Evolutionary conservation across 2,888 invertebrate species (phyloP).

Genomic region (Colostygia pectinataria): DNA sequence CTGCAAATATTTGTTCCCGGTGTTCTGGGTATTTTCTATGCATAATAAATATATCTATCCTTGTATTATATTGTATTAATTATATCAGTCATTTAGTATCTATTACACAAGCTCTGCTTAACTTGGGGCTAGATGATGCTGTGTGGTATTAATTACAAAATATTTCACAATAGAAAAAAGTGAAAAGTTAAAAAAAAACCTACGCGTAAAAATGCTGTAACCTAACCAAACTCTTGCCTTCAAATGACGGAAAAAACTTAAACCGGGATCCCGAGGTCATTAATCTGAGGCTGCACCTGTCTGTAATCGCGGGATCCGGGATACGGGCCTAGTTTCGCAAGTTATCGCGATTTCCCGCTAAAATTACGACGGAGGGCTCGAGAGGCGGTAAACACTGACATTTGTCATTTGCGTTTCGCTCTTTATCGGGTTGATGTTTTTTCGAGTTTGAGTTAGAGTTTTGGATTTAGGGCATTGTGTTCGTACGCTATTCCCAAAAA

Average conservation of each 20-base stretch:
- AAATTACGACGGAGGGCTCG: slow-evolving; percentile 32
- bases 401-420: slow-evolving; percentile 30
- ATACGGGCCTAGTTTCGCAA: slow-evolving; percentile 33
- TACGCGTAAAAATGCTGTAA: slow-evolving; percentile 11
- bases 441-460: slow-evolving; percentile 5
- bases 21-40: too few species aligned
- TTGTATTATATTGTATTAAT: too few species aligned
- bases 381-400: slow-evolving; percentile 28
- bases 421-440: slow-evolving; percentile 18
- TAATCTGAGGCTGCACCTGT: slow-evolving; percentile 50
- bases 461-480: not conserved
- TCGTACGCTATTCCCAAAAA: too few species aligned
- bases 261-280: slow-evolving; percentile 35
- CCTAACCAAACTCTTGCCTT: slow-evolving; percentile 13
- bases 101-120: too few species aligned
- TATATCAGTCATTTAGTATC: too few species aligned
- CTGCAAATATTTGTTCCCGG: too few species aligned
- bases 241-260: slow-evolving; percentile 15
- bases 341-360: slow-evolving; percentile 38
- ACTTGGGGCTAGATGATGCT: too few species aligned
- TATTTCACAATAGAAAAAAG: too few species aligned
- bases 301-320: slow-evolving; percentile 42
- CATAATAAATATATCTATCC: too few species aligned
- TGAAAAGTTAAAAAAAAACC: not conserved
- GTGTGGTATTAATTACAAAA: too few species aligned